Base-by-base conservation (phyloP, 92 coral and sea anemone genomes). In the Montipora capitata region DNA sequence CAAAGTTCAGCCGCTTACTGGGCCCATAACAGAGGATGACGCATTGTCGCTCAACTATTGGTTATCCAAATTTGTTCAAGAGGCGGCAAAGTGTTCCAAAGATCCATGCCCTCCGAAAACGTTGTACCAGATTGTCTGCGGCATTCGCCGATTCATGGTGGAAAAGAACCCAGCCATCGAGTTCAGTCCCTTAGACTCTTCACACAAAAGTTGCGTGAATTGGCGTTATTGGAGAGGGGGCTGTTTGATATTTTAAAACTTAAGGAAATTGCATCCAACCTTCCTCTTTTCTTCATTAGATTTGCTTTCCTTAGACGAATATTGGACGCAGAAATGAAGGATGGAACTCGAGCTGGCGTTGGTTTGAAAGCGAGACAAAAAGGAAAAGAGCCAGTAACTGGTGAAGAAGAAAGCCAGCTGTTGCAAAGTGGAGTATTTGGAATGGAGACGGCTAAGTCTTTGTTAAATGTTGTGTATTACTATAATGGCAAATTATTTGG, bases 271-370 rank as follows among this genome's bases (percentile, higher is more conserved):
- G n/a, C 65, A 58, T 58, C 18, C 6, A 2, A 58, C n/a, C 2
- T 58, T 58, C 2, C 12, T 58, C 65, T 58, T 11, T 73, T 40
- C 78, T 18, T 40, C 58, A 43, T 1, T 1, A 1, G 48, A 48
- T 73, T 73, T 40, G 45, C 35, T 20, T 0, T 73, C 7, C 38
- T 73, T 73, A 48, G 78, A 27, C 43, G 51, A 20, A 48, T 40
- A 10, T 56, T 38, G 38, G 78, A 7, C n/a, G 61, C 78, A 8
- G 78, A 73, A 73, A 73, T 73, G 78, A 73, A 3, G 35, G 54
- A 73, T 8, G 78, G 78, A 7, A 73, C 78, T 43, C 51, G 78
- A 73, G 58, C 16, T 16, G 41, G 41, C 27, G 57, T 73, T 10
- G 11, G 45, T 27, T 27, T 73, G 51, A 73, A 18, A 40, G 42